phyloP scores from a whole-genome alignment of 2,113 vertebrate species.

The Rhinoptilus africanus region DNA sequence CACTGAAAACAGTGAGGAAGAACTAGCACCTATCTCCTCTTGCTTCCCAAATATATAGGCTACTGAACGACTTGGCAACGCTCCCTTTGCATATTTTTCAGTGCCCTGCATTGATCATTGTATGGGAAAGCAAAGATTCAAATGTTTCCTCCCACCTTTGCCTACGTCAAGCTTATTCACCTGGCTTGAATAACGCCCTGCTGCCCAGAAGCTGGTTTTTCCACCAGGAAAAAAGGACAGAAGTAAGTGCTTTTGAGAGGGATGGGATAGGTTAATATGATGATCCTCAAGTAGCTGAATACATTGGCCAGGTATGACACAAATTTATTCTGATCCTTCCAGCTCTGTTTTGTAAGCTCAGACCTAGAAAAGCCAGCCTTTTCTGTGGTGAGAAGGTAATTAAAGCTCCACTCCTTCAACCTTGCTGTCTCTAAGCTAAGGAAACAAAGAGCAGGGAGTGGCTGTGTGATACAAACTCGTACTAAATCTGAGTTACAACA shows the following conservation, averaged over 20 bases:
- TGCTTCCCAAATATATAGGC: neutral
- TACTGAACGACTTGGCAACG: neutral
- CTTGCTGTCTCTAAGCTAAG: constrained; percentile 34
- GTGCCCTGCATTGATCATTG: neutral
- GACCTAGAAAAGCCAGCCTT: neutral
- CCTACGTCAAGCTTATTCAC: neutral
- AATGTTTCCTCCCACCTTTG: neutral
- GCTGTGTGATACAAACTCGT: neutral
- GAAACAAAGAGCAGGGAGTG: constrained; percentile 54
- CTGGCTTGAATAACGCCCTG: neutral
- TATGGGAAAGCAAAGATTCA: neutral
- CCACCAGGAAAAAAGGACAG: neutral
- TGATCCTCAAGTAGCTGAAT: neutral
- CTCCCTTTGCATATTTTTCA: neutral
- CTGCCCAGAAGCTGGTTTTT: neutral
- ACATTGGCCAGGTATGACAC: neutral
- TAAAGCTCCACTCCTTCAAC: constrained; percentile 58
- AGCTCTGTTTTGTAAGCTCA: neutral
- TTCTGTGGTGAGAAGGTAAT: constrained; percentile 39
- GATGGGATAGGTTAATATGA: neutral
- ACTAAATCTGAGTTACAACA: neutral
- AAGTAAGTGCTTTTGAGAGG: neutral
- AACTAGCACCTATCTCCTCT: neutral
- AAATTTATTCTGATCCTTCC: neutral
- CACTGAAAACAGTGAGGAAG: neutral